Base-by-base conservation (phyloP, 2,113 vertebrate species). In the Dermatemys mawii region DNA sequence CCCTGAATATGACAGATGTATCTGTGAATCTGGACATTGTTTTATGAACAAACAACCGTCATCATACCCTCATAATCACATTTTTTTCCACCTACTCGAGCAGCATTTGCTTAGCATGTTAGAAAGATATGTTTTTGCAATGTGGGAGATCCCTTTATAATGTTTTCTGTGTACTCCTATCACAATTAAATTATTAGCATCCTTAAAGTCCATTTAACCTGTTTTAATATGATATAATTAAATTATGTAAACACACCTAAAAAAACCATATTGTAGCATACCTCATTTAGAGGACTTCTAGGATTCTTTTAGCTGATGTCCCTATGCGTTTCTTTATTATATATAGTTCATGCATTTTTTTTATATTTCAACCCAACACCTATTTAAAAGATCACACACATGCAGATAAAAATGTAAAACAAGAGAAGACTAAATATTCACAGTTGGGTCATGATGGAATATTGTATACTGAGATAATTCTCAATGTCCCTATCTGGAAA, bases 31-130 rank as follows among this genome's bases (percentile, higher is more conserved):
- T 0, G 1, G 79, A 84, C 90, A 60, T 70, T 29, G 46, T 48
- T n/a, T 90, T 54, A 63, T 78, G 55, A 75, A 22, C 32, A 49
- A 0, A 63, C 73, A 67, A 38, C 55, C 70, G 1, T 81, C 91
- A 90, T 79, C 87, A 38, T 16, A 0, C 22, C 67, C 53, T 87
- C 51, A 57, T 38, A 3, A 87, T 49, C 2, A 35, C 50, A 24
- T 8, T 85, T 92, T 86, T 83, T 8, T n/a, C n/a, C 81, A 6
- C 24, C 29, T 73, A 51, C 46, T 26, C 24, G 0, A 1, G 13
- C 49, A 26, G 48, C 0, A 5, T 2, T 6, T 0, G 16, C 29
- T 80, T 83, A 84, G 70, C 32, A 3, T 0, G 0, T 0, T 14
- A 14, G 11, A 73, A 76, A 76, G 27, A 16, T 60, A 38, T 38